Percentiles rank a stretch among this genome's conserved stretches.
phyloP scores from a whole-genome alignment of 2,888 invertebrate species.

The Drosophila formosana region DNA sequence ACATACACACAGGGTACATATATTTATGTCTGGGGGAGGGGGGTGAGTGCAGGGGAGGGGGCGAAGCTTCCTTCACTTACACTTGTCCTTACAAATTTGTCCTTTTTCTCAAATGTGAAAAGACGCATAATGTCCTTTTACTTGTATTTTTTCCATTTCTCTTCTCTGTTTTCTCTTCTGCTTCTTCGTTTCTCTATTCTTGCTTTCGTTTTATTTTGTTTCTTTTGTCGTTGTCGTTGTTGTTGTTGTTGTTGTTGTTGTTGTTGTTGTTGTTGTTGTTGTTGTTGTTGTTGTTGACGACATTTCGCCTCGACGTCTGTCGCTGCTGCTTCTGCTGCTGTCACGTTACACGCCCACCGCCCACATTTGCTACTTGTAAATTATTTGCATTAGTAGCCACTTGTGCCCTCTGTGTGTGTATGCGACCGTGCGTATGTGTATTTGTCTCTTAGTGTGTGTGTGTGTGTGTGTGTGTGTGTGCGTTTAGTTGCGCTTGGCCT shows the following conservation, averaged over 20 bases:
- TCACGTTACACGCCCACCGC: slow-evolving; percentile 62
- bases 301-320: slow-evolving; percentile 70
- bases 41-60: not conserved
- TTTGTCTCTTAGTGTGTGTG: slow-evolving; percentile 13
- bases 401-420: slow-evolving; percentile 65
- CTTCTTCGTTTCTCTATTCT: slow-evolving; percentile 33
- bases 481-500: slow-evolving; percentile 64
- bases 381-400: slow-evolving; percentile 84
- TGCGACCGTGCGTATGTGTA: slow-evolving; percentile 19
- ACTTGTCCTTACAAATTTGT: slow-evolving; percentile 82
- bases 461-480: slow-evolving; percentile 38
- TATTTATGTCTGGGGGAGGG: slow-evolving; percentile 12
- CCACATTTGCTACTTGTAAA: slow-evolving; percentile 81
- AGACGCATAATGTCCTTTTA: slow-evolving; percentile 81
- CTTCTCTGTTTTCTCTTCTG: slow-evolving; percentile 7
- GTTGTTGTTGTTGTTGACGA: slow-evolving; percentile 66
- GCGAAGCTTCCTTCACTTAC: slow-evolving; percentile 73
- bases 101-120: slow-evolving; percentile 82
- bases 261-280: slow-evolving; percentile 18
- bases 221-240: slow-evolving; percentile 36
- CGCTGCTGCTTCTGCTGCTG: slow-evolving; percentile 59
- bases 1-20: slow-evolving; percentile 26
- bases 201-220: slow-evolving; percentile 50
- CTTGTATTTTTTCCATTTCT: slow-evolving; percentile 39
- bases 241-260: slow-evolving; percentile 60